Evolutionary conservation across 2,888 invertebrate species (phyloP), one percentile per base, ranked within the genome.

Genomic region (Phlogophora meticulosa): DNA sequence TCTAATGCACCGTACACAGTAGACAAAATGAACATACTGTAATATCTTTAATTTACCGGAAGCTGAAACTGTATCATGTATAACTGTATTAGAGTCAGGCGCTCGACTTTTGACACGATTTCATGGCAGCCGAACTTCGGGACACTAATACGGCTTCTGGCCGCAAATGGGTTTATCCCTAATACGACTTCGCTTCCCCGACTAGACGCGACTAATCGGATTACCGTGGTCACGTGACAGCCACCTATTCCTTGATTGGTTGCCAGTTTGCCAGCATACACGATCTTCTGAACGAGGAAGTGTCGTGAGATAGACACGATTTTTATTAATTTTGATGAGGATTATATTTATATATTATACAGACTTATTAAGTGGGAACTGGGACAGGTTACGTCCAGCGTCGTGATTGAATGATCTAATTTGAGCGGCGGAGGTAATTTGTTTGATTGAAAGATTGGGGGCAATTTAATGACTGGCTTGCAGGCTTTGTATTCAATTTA

Each of bases 121-220:
- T 76, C 73, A 78, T 75, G 69, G 65, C 63, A 70, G 57, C 60
- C 72, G 28, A 81, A 83, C 71, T 83, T 82, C 64, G 72, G 57
- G 59, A 74, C 80, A 76, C 70, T 80, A 84, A 83, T 82, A 78
- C 63, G 80, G 81, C 81, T 78, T 83, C 80, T 70, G 68, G 75
- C 72, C 77, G 75, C 78, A 80, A 85, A 85, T 82, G 76, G 72
- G 82, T 82, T 85, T 85, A 84, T 76, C 80, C 63, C 72, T 85
- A 85, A 84, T 76, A 57, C 73, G 72, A 84, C 85, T 84, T 68
- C 60, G 59, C 57, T 75, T 59, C 58, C 73, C 68, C 63, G 73
- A 63, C 66, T 77, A 66, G 68, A 64, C 67, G 74, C 67, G 52
- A 64, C 61, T 74, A 84, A 82, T 82, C 78, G 55, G 78, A 82